Base-by-base conservation (phyloP, 2,888 invertebrate genomes). In the Colostygia pectinataria region DNA sequence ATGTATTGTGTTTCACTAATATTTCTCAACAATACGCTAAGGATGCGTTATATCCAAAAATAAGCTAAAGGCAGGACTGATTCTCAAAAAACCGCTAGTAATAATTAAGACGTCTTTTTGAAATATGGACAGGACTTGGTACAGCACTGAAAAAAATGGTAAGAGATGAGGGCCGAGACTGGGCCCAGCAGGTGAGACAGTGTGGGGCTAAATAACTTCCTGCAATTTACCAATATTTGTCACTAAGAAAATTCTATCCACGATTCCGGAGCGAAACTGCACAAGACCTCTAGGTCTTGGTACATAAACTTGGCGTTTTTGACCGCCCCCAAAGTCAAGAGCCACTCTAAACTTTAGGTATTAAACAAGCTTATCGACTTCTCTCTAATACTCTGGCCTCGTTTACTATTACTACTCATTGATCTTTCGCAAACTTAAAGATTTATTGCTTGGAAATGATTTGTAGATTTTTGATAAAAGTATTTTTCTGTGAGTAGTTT, bases 331-430 rank as follows among this genome's bases (percentile, higher is more conserved):
- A 47, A 45, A 48, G 51, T 41, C 42, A 34, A 44, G 45, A 15
- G 46, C 47, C 46, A 46, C 48, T 53, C 41, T 41, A 45, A 59
- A 59, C 49, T 52, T 57, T 59, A 32, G 37, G 39, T 42, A 47
- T 53, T 44, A 53, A 53, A 46, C 29, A 53, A 31, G 42, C 20
- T 33, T 27, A 50, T 42, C 37, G 38, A 24, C 29, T 18, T 18
- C 31, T 44, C 42, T 39, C 24, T 28, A 18, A 20, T 31, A 13
- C 34, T n/a, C 18, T 42, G 40, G 27, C 38, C 38, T 45, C 31
- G 40, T 41, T n/a, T 31, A 43, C 14, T 37, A 40, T 33, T 20
- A 25, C 50, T 33, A 55, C 42, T 51, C 33, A 42, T 51, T 49
- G 27, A 29, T 52, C 41, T 23, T 23, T 14, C 20, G 6, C 9